phyloP scores from a whole-genome alignment of 2,888 invertebrate species.

The Myathropa florea region DNA sequence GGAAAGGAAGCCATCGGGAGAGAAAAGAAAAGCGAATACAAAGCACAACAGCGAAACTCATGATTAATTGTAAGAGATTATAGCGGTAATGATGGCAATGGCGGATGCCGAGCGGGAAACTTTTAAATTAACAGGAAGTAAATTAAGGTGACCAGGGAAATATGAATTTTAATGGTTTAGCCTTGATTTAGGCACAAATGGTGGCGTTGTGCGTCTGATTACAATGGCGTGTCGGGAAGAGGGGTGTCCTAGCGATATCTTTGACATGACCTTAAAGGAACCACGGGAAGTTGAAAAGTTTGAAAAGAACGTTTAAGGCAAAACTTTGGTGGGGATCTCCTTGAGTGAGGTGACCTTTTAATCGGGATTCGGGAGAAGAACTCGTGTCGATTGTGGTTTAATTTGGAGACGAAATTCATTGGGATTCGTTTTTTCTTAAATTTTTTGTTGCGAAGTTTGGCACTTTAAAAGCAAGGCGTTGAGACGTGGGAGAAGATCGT shows the following conservation, averaged over 20 bases:
- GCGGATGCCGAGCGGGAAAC: conserved; percentile 59
- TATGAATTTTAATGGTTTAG: conserved; percentile 64
- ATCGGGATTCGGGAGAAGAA: background rate
- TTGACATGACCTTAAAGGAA: background rate
- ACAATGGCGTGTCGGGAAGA: background rate
- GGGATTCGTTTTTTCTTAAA: too few relatives aligned
- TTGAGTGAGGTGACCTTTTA: background rate
- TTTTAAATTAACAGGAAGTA: conserved; percentile 68
- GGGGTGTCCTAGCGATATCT: too few relatives aligned
- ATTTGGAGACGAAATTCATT: background rate
- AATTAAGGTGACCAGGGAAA: conserved; percentile 68
- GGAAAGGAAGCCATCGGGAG: conserved; percentile 20
- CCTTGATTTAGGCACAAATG: conserved; percentile 39
- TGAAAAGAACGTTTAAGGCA: background rate
- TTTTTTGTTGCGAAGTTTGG: too few relatives aligned
- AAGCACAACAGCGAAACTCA: conserved; percentile 7
- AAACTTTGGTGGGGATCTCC: background rate
- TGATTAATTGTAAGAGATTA: conserved; percentile 68
- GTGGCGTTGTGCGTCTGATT: background rate
- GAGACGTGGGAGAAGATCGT: too few relatives aligned
- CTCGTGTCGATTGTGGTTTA: background rate
- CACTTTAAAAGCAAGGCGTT: too few relatives aligned
- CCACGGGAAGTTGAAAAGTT: background rate
- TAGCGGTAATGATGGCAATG: conserved; percentile 58
- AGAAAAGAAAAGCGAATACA: conserved; percentile 2